Evolutionary conservation across 2,113 vertebrate genomes (phyloP), one percentile per base, ranked within the genome.

Genomic region (Sula dactylatra): DNA sequence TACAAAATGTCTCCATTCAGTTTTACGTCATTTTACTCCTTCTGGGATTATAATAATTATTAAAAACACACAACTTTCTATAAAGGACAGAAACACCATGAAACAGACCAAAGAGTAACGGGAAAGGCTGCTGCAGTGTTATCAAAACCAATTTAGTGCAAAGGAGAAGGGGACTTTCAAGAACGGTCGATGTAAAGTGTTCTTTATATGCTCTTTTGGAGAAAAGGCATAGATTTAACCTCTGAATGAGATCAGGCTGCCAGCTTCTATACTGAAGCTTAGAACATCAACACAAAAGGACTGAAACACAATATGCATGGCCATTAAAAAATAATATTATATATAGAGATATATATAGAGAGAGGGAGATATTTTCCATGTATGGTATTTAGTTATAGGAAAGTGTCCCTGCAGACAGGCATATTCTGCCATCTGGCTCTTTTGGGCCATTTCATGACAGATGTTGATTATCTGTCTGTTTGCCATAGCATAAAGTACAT

Each of bases 211-310:
- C 45, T 91, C 78, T 61, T 59, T 64, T 81, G 87, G 93, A 93
- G 76, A 96, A 91, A 97, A 87, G 95, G 97, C 96, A 97, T 97
- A 83, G 93, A 94, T 96, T 97, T 82, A 97, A 97, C 95, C 97
- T 97, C 96, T 44, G 83, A 94, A 95, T 88, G 94, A 97, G 96
- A 96, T 96, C 94, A 94, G 90, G 90, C 94, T 89, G 90, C 95
- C 96, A 84, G 97, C 95, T 97, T 97, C 96, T 84, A 42, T 96
- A 96, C 89, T 55, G 82, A 94, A 97, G 97, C 95, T 97, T 91
- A 92, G 89, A 96, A 93, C 90, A 71, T 70, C 62, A 82, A 97
- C 86, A 85, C 84, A 61, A 69, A 59, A 87, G 77, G 76, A 90
- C 49, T 71, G 90, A 27, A 93, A 95, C 94, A 96, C 94, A 94